Base-by-base conservation (phyloP, 53 echinoderm and acorn worm species). In the Arbacia lixula region DNA sequence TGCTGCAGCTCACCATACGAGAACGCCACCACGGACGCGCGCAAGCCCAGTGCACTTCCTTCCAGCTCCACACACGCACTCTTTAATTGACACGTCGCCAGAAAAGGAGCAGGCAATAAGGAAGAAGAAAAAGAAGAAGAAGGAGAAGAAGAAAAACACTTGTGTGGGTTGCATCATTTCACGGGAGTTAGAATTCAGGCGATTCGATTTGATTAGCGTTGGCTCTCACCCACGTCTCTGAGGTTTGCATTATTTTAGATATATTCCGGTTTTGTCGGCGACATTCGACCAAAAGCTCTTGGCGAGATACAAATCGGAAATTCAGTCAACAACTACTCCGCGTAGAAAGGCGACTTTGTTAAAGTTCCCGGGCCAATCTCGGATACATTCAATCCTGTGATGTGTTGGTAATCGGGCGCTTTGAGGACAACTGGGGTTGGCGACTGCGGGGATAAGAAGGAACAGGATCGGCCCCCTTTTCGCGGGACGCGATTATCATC, bases 231-330 rank as follows among this genome's bases (percentile, higher is more conserved):
- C 69, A 69, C 69, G 40, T 39, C 20, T 42, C 12, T n/a, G 36
- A 62, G 31, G 43, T 43, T 42, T 42, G n/a, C n/a, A n/a, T n/a
- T n/a, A n/a, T n/a, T n/a, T n/a, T n/a, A n/a, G n/a, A 69, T 69
- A 69, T 42, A 21, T 16, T 26, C 27, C 25, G 6, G 43, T 16
- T 27, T 69, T 43, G 20, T 43, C 16, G 42, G 14, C 42, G 26
- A 42, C 69, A 69, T 40, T 69, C 69, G 69, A 69, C 69, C 69
- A 69, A 69, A 69, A 42, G 25, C 25, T 69, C 28, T 69, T 2
- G 25, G 42, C 29, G 25, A 69, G 43, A 42, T 69, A 69, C 36
- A 42, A 28, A 41, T n/a, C n/a, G n/a, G n/a, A n/a, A n/a, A n/a
- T n/a, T n/a, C n/a, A n/a, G n/a, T n/a, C n/a, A n/a, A n/a, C n/a